phyloP scores from a whole-genome alignment of 2,797 vertebrate species.

The Sylvia borin region DNA sequence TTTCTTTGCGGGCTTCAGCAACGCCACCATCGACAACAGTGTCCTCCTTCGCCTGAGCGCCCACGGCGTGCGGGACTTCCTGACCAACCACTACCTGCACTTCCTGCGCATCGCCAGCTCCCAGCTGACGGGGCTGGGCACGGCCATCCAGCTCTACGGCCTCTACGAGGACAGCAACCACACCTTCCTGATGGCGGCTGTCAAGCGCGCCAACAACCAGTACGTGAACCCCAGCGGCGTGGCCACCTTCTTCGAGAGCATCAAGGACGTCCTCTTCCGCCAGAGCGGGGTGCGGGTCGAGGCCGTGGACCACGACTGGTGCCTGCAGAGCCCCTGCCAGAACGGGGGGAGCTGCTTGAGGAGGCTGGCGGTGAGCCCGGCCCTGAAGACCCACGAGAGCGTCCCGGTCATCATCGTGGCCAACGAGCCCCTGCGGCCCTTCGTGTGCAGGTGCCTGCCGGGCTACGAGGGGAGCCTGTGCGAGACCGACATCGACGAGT shows the following conservation, averaged over 20 bases:
- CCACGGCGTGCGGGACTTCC: conserved; percentile 84
- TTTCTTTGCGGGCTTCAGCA: conserved; percentile 88
- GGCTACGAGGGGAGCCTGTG: conserved; percentile 90
- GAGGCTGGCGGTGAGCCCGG: conserved; percentile 84
- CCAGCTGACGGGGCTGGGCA: conserved; percentile 92
- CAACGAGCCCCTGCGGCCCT: conserved; percentile 87
- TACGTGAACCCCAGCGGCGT: conserved; percentile 93
- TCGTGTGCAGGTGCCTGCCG: conserved; percentile 90
- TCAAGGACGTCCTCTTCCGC: conserved; percentile 89
- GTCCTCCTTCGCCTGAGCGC: conserved; percentile 87
- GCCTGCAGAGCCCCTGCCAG: conserved; percentile 89
- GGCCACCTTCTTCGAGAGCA: conserved; percentile 96
- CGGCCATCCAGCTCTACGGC: conserved; percentile 88
- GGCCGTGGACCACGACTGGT: conserved; percentile 93
- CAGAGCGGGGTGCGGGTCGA: conserved; percentile 93
- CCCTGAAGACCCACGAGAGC: conserved; percentile 85
- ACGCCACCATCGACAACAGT: conserved; percentile 93
- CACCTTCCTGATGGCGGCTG: conserved; percentile 90
- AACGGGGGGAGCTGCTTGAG: conserved; percentile 93
- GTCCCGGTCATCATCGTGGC: conserved; percentile 89
- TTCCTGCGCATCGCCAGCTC: conserved; percentile 91
- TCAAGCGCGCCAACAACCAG: conserved; percentile 86
- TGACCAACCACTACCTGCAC: conserved; percentile 92
- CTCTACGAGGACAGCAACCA: conserved; percentile 88
- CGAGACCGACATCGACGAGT: conserved; percentile 91